Evolutionary conservation across 2,113 vertebrate species (phyloP).

Genomic region (Xenopus laevis): DNA sequence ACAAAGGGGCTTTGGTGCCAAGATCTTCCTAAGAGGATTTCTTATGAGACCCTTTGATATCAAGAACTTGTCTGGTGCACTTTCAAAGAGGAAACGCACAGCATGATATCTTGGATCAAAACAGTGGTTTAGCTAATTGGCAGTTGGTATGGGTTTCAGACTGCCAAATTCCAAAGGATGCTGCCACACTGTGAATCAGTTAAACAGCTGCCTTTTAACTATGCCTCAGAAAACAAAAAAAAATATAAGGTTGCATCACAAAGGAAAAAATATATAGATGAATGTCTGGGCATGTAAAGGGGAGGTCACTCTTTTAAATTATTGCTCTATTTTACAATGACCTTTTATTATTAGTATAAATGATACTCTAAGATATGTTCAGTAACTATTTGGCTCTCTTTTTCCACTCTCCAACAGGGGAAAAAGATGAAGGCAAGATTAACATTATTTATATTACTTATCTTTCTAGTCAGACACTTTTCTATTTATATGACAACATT

Average conservation of each 20-base stretch:
- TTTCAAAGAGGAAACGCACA: conserved; percentile 2
- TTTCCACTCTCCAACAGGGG: too few relatives aligned
- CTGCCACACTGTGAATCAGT: background rate
- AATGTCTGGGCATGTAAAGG: background rate
- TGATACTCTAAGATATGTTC: too few relatives aligned
- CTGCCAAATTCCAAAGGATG: background rate
- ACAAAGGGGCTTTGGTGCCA: conserved; percentile 8
- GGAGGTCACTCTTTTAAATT: too few relatives aligned
- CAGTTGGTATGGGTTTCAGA: background rate
- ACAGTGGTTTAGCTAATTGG: background rate
- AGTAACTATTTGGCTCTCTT: too few relatives aligned
- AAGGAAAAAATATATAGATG: background rate
- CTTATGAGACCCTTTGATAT: background rate
- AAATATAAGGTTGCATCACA: too few relatives aligned
- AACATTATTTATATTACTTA: too few relatives aligned
- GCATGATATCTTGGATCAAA: background rate
- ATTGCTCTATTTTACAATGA: too few relatives aligned
- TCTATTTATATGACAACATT: too few relatives aligned
- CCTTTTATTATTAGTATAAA: too few relatives aligned
- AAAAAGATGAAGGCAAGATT: too few relatives aligned
- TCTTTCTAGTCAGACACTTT: too few relatives aligned
- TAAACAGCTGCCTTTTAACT: background rate
- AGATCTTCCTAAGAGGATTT: conserved; percentile 12
- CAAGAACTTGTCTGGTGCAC: background rate
- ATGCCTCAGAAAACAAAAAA: too few relatives aligned